Conservation (phyloP, 2,888 invertebrate species). For the Pollenia griseotomentosa region DNA sequence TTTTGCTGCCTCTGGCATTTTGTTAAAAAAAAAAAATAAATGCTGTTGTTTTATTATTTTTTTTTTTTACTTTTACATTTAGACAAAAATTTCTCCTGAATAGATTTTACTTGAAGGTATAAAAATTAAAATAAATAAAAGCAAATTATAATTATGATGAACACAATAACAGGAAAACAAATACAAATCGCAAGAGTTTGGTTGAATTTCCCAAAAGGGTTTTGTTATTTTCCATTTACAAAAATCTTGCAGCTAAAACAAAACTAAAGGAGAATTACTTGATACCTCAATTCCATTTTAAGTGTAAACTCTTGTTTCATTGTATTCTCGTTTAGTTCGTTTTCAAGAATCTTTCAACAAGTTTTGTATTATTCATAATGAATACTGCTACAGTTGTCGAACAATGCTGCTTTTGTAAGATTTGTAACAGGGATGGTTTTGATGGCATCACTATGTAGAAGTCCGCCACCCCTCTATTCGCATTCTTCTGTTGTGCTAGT, state of each 20-base stretch:
- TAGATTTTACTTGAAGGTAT: constrained; percentile 34
- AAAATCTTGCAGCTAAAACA: too few relatives aligned
- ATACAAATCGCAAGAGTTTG: not conserved
- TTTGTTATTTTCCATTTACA: not conserved
- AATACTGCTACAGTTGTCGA: constrained; percentile 6
- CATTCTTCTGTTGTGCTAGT: constrained; percentile 2
- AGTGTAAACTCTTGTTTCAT: not conserved
- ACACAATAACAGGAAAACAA: not conserved
- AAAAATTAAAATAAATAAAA: constrained; percentile 26
- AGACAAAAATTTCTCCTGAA: constrained; percentile 3
- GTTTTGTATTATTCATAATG: constrained; percentile 29
- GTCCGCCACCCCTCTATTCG: not conserved
- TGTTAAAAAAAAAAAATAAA: not conserved
- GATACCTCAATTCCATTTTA: too few relatives aligned
- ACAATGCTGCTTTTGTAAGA: constrained; percentile 9
- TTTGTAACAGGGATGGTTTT: not conserved
- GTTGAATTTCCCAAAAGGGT: not conserved
- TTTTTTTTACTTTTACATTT: not conserved
- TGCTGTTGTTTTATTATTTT: not conserved
- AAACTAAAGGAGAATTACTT: too few relatives aligned
- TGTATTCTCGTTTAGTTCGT: not conserved
- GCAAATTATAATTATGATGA: constrained; percentile 23
- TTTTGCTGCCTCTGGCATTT: constrained; percentile 37
- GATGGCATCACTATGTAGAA: not conserved
- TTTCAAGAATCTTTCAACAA: not conserved